phyloP scores from a whole-genome alignment of 2,797 vertebrate species.

The Cirrhinus molitorella region DNA sequence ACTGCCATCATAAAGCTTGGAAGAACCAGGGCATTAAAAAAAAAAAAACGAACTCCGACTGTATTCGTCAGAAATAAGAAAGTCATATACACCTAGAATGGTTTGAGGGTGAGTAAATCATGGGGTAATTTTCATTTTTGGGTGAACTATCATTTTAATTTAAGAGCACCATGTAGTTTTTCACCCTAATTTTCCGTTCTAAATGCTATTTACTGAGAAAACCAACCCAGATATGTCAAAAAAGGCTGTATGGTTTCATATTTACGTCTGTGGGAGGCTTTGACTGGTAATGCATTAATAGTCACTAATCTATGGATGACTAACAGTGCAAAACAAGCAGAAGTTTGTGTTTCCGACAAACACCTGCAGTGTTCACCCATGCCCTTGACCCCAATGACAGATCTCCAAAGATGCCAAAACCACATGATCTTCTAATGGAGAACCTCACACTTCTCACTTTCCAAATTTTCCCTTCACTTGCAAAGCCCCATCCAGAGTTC shows the following conservation, averaged over 20 bases:
- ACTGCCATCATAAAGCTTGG: too few species aligned
- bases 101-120: too few species aligned
- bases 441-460: conserved; percentile 28
- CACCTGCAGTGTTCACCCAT: conserved; percentile 67
- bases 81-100: too few species aligned
- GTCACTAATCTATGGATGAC: background rate
- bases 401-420: conserved; percentile 36
- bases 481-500: conserved; percentile 61
- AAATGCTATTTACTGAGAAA: background rate
- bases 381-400: conserved; percentile 53
- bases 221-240: conserved; percentile 7
- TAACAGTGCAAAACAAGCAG: conserved; percentile 35
- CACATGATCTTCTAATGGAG: conserved; percentile 49
- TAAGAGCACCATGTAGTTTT: background rate
- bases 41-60: too few species aligned
- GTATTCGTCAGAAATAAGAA: too few species aligned
- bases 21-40: too few species aligned
- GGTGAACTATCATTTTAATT: background rate
- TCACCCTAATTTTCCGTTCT: background rate
- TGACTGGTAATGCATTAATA: conserved; percentile 9
- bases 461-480: conserved; percentile 55
- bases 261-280: conserved; percentile 2
- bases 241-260: background rate
- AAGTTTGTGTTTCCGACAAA: conserved; percentile 65
- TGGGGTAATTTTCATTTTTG: too few species aligned